These are phyloP conservation scores for Pempheris klunzingeri DNA, from an alignment of 2,797 vertebrate genomes.

Conservation along the genomic window DNA sequence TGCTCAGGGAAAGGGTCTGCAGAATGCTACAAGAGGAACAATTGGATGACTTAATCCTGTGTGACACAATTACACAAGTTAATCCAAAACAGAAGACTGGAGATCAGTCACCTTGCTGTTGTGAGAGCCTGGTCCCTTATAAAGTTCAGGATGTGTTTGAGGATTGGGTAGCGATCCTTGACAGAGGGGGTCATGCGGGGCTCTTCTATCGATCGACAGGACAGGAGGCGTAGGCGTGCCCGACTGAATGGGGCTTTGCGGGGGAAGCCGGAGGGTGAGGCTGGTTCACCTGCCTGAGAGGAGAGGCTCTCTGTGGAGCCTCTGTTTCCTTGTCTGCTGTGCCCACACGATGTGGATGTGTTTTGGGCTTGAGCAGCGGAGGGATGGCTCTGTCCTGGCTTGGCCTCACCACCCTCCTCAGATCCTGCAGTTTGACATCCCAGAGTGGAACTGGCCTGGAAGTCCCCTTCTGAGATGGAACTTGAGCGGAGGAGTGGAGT, in stretches of 20 bases:
- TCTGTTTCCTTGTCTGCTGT: constrained; percentile 67
- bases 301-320: constrained; percentile 81
- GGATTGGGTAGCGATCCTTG: constrained; percentile 91
- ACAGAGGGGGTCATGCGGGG: constrained; percentile 87
- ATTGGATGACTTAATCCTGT: background rate
- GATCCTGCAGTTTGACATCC: constrained; percentile 42
- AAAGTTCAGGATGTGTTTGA: constrained; percentile 93
- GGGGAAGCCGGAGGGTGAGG: constrained; percentile 88
- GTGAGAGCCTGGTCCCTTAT: constrained; percentile 93
- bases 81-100: background rate
- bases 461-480: constrained; percentile 89
- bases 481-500: constrained; percentile 75
- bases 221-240: constrained; percentile 94
- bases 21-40: constrained; percentile 85
- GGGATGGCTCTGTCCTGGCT: constrained; percentile 38
- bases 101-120: constrained; percentile 84
- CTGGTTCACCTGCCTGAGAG: constrained; percentile 83
- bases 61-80: background rate
- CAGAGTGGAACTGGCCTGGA: constrained; percentile 85
- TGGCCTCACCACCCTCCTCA: constrained; percentile 46
- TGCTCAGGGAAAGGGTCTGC: constrained; percentile 92
- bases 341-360: constrained; percentile 57
- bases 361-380: constrained; percentile 52
- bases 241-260: constrained; percentile 90
- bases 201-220: constrained; percentile 94